Evolutionary conservation across 2,888 invertebrate genomes (phyloP), one percentile per base, ranked within the genome.

Genomic region (Melangyna quadrimaculata): DNA sequence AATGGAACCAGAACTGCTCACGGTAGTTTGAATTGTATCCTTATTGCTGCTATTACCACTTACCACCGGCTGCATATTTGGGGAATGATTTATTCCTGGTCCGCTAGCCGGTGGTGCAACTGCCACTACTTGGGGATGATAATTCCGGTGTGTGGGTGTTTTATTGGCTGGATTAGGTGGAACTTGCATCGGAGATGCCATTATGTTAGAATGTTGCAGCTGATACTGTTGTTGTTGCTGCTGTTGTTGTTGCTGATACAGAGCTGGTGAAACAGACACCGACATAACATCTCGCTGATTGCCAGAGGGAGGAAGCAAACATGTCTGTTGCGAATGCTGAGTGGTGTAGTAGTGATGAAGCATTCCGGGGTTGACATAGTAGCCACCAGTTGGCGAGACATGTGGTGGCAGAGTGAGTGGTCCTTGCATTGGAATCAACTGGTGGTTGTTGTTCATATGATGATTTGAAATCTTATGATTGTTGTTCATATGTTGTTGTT

Each of bases 181-280:
- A 14, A 69, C 57, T 55, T 69, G 80, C 72, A 78, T 88, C 61
- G 74, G 71, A 71, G 55, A 82, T 3, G 35, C 78, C 71, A 75
- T 75, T 7, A 57, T 59, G 8, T 61, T 24, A 88, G 87, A 69
- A 73, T 73, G 88, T 88, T 79, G 89, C 89, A 7, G 79, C 88
- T 12, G 89, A 88, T 1, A 87, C 63, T 57, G 83, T 43, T 57
- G 87, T 72, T 55, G 88, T n/a, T 53, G 77, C 9, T 69, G 81
- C 1, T 70, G 88, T n/a, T 53, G 77, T 8, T 69, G 81, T 1
- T 70, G 83, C 24, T 73, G 86, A n/a, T 72, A 84, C 40, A 80
- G 84, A 3, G 67, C 84, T 45, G 81, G 51, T 24, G 77, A 63
- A 12, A 65, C 24, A 10, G 75, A 75, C 9, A 84, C 19, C 3